phyloP scores from a whole-genome alignment of 2,888 invertebrate genomes.

The Cantharis rustica region DNA sequence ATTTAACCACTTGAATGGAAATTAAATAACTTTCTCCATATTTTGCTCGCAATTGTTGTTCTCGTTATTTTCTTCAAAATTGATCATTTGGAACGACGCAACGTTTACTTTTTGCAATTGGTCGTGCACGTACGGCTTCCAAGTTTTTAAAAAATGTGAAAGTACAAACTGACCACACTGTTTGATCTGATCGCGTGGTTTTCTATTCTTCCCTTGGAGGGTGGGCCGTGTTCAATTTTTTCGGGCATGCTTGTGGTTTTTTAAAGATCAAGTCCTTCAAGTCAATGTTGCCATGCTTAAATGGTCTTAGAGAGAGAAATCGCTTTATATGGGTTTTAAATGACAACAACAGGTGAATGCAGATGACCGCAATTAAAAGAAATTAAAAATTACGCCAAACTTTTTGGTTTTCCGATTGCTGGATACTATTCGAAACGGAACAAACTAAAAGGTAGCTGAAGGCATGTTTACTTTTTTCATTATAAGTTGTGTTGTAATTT shows the following conservation, averaged over 20 bases:
- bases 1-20: neutral
- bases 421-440: neutral
- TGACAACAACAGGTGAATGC: neutral
- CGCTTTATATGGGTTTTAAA: neutral
- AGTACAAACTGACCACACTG: neutral
- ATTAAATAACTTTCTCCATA: neutral
- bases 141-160: neutral
- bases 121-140: neutral
- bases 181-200: neutral
- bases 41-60: neutral
- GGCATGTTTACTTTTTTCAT: neutral
- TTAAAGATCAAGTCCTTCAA: neutral
- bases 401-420: neutral
- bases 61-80: neutral
- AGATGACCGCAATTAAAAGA: neutral
- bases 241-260: neutral
- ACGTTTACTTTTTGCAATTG: neutral
- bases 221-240: neutral
- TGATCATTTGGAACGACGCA: neutral
- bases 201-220: neutral
- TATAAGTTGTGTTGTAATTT: neutral
- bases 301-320: constrained; percentile 1
- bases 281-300: neutral
- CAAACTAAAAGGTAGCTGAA: neutral
- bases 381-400: neutral